These are phyloP conservation scores for Crotalus helleri DNA, from an alignment of 2,113 vertebrate species.

Conservation along the genomic window DNA sequence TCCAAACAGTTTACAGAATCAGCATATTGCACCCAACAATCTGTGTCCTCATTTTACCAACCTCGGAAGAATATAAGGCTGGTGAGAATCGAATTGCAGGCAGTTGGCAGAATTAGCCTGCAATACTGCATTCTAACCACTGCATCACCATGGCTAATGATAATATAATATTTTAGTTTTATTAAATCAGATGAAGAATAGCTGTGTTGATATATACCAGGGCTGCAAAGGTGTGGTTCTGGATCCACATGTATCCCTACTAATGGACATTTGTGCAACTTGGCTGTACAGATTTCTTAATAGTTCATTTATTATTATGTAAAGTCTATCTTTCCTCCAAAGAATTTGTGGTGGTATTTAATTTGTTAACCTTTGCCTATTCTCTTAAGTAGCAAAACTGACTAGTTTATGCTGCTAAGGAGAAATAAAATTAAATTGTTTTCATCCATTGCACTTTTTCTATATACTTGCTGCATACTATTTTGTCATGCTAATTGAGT, in stretches of 20 bases:
- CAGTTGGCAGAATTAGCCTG: no score
- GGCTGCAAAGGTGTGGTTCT: neutral
- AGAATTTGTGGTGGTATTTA: neutral
- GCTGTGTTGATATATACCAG: neutral
- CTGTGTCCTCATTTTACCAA: no score
- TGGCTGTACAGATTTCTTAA: neutral
- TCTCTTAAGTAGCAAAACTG: neutral
- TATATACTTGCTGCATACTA: slow-evolving; percentile 40
- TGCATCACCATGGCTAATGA: no score
- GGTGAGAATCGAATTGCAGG: no score
- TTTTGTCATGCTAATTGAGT: slow-evolving; percentile 60
- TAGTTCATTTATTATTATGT: neutral
- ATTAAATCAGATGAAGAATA: slow-evolving; percentile 19
- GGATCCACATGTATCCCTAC: neutral
- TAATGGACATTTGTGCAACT: neutral
- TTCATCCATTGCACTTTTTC: slow-evolving; percentile 41
- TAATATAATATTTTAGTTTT: neutral
- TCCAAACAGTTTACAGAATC: no score
- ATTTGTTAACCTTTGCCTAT: slow-evolving; percentile 7
- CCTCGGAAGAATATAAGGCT: no score
- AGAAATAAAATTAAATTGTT: slow-evolving; percentile 39
- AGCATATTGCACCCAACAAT: no score
- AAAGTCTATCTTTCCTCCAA: no score
- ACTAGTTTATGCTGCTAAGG: neutral
- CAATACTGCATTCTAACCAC: no score